Conservation (phyloP, 2,797 vertebrate species). For the Hypotaenidia philippensis region DNA sequence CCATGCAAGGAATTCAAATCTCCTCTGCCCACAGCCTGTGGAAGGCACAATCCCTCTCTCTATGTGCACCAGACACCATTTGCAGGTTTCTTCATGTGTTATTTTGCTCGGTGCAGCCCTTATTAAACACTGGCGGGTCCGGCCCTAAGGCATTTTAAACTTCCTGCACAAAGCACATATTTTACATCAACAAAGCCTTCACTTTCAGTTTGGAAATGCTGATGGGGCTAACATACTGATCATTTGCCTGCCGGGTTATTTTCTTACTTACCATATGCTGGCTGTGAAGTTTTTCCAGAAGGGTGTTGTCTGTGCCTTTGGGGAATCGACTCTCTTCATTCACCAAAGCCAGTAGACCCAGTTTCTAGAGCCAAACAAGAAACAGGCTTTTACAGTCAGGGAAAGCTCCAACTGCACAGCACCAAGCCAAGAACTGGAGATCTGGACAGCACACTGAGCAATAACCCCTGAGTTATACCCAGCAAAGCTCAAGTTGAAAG, state of each 20-base stretch:
- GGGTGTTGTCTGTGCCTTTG: conserved; percentile 94
- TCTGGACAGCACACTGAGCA: neutral
- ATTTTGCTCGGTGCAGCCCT: neutral
- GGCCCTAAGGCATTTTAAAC: neutral
- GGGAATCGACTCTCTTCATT: conserved; percentile 95
- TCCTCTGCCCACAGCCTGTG: neutral
- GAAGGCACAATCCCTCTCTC: neutral
- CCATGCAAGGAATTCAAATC: neutral
- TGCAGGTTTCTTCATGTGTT: conserved; percentile 5
- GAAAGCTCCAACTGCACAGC: conserved; percentile 3
- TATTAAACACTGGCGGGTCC: neutral
- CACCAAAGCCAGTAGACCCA: conserved; percentile 93
- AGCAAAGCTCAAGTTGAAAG: neutral
- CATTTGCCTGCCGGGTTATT: conserved; percentile 61
- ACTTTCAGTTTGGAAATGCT: conserved; percentile 54
- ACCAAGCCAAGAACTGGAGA: conserved; percentile 12
- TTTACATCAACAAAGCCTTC: conserved; percentile 53
- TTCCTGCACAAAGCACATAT: conserved; percentile 39
- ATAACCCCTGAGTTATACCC: neutral
- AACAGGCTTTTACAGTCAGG: conserved; percentile 39
- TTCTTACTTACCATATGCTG: conserved; percentile 88
- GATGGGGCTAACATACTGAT: conserved; percentile 59
- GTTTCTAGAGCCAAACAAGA: conserved; percentile 83
- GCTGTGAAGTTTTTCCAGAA: conserved; percentile 93
- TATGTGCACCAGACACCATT: neutral